These are phyloP conservation scores for Agrotis exclamationis DNA, from an alignment of 2,888 invertebrate genomes.

Conservation along the genomic window DNA sequence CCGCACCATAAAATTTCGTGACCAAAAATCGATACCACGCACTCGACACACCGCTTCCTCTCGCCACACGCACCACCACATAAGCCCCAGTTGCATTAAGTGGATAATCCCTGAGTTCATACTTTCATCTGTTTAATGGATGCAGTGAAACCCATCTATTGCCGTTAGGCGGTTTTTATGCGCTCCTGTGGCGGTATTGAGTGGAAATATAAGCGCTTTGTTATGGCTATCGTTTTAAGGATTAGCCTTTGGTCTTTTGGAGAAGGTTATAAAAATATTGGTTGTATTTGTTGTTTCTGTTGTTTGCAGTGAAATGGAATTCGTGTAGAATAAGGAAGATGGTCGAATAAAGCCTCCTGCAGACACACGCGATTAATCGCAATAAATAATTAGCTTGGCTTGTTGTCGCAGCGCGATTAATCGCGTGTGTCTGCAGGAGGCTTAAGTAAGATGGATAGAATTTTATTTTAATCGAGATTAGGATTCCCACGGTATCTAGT, in stretches of 20 bases:
- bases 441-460: no score
- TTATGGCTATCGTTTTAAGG: constrained; percentile 57
- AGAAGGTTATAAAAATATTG: constrained; percentile 20
- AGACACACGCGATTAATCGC: no score
- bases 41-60: constrained; percentile 49
- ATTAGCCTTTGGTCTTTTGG: constrained; percentile 37
- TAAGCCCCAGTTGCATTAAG: constrained; percentile 82
- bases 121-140: constrained; percentile 88
- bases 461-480: no score
- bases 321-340: no score
- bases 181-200: constrained; percentile 68
- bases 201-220: constrained; percentile 43
- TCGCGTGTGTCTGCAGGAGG: no score
- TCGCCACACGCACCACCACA: constrained; percentile 51
- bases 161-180: constrained; percentile 79
- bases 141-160: constrained; percentile 85
- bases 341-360: no score
- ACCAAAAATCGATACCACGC: constrained; percentile 1
- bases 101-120: constrained; percentile 87
- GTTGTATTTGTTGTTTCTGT: not conserved
- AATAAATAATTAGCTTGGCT: no score
- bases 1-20: not conserved
- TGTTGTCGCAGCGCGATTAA: no score
- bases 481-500: no score
- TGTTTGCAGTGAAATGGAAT: not conserved